Evolutionary conservation across 2,888 invertebrate species (phyloP).

Genomic region (Meloe dianella): DNA sequence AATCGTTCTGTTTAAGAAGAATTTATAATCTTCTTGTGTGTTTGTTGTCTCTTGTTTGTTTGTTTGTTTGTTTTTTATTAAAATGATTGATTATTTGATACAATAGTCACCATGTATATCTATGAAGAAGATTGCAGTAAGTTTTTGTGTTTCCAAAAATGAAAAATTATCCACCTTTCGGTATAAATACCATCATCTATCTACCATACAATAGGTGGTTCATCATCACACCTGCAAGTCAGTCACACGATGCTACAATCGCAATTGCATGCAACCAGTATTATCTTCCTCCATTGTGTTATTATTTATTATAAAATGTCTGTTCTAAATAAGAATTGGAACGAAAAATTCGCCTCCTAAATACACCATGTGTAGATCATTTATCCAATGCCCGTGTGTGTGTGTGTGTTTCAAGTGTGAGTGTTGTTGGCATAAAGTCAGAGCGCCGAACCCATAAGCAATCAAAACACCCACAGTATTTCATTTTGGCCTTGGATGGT

Average conservation of each 20-base stretch:
- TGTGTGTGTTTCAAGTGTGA: background rate
- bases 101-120: background rate
- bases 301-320: background rate
- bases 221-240: background rate
- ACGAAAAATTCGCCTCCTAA: background rate
- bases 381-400: background rate
- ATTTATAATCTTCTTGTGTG: background rate
- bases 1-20: background rate
- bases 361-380: background rate
- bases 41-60: background rate
- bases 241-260: too few species aligned
- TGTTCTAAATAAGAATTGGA: background rate
- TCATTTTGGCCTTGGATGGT: background rate
- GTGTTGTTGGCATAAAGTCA: background rate
- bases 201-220: too few species aligned
- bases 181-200: too few species aligned
- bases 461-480: background rate
- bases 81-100: background rate
- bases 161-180: background rate
- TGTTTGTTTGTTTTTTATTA: background rate
- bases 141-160: background rate
- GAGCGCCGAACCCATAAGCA: conserved; percentile 1
- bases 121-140: background rate
- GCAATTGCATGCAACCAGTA: background rate
- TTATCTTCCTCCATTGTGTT: background rate